Base-by-base conservation (phyloP, 2,888 invertebrate genomes). In the Diogma glabrata region DNA sequence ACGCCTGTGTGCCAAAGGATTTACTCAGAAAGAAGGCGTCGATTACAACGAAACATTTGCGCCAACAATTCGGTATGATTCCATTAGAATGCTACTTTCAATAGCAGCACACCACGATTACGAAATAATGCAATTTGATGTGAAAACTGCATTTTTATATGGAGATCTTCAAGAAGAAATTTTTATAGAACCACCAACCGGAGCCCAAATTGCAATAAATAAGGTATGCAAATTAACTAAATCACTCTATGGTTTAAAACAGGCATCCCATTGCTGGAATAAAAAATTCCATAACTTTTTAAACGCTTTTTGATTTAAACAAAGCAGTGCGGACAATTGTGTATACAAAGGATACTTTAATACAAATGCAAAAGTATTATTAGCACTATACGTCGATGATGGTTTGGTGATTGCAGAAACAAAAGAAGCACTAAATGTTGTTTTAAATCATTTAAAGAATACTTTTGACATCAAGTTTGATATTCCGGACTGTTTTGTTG, bases 261-360 rank as follows among this genome's bases (percentile, higher is more conserved):
- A n/a, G n/a, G n/a, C n/a, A n/a, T n/a, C n/a, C n/a, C n/a, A n/a
- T 19, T 38, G 17, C 19, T 38, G 38, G 38, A 38, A 19, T 24
- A 26, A n/a, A n/a, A n/a, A n/a, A n/a, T n/a, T n/a, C n/a, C n/a
- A n/a, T 9, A 38, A 6, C n/a, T 47, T 51, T 20, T 17, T 48
- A 24, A 49, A 45, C 4, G 22, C 7, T 30, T 51, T 36, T 28
- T 40, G 47, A 10, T 51, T 52, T 43, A 20, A 20, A 26, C 28
- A 52, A 51, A 12, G 33, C 16, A 16, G 47, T 19, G 33, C 47
- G 4, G 51, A 53, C 30, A 51, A 50, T 26, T 50, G 51, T 47
- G 47, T 53, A 40, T 26, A 20, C 19, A 3, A 47, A 38, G 17
- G 26, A 33, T n/a, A 49, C n/a, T 48, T 20, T 14, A 51, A 36